These are phyloP conservation scores for Labeo rohita DNA, from an alignment of 2,113 vertebrate genomes.

Conservation along the genomic window DNA sequence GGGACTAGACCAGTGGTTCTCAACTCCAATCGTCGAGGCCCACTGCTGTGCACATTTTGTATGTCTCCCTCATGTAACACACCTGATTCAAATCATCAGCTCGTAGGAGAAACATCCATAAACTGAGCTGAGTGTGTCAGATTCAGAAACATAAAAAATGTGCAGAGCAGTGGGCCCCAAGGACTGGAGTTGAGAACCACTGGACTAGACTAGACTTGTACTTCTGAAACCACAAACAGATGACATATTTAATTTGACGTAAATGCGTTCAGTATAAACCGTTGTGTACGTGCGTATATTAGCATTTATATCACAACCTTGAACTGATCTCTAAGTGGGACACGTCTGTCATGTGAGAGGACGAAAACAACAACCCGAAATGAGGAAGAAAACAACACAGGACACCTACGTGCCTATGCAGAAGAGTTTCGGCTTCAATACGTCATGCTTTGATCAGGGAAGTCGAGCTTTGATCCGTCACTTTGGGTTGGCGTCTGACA, in stretches of 20 bases:
- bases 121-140: too few species aligned
- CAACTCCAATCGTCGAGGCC: too few species aligned
- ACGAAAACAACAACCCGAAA: neutral
- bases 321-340: conserved; percentile 1
- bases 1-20: too few species aligned
- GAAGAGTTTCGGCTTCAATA: neutral
- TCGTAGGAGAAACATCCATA: too few species aligned
- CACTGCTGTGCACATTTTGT: too few species aligned
- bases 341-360: neutral
- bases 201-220: neutral
- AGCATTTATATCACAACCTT: neutral
- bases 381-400: conserved; percentile 8
- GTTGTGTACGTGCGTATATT: neutral
- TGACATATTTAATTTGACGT: neutral
- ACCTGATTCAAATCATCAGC: too few species aligned
- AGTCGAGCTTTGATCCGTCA: conserved; percentile 14
- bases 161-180: too few species aligned
- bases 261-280: neutral
- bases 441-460: neutral
- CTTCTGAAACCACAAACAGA: neutral
- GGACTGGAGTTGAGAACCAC: too few species aligned
- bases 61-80: too few species aligned
- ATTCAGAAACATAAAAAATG: too few species aligned
- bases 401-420: neutral
- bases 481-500: conserved; percentile 11